Base-by-base conservation (phyloP, 1,140 invertebrate species). In the Trichonephila clavata region DNA sequence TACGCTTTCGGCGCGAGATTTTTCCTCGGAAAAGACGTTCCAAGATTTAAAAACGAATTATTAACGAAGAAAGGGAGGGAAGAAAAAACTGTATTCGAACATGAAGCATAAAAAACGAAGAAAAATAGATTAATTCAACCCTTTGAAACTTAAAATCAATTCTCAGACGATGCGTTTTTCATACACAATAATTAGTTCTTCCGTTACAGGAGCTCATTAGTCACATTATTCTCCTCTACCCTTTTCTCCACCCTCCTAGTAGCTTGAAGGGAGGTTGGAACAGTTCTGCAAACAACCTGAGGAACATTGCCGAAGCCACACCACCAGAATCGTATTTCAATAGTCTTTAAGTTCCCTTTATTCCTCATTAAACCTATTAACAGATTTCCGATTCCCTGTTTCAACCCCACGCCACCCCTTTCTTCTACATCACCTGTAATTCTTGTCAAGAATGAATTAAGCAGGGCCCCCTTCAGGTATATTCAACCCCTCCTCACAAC, bases 71-170 rank as follows among this genome's bases (percentile, higher is more conserved):
- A 77, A 16, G 27, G 21, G 50, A 83, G 7, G 27, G 68, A 68
- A 50, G 4, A 50, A 71, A 89, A 89, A 77, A 89, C 13, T 27
- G 60, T 21, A 6, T 84, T 24, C 21, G 71, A 87, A 61, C 39
- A 89, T 24, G 16, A 32, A 24, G 50, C 13, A 77, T 20, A 57
- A 16, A 68, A 81, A 77, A 20, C 61, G 32, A 57, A 92, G 21
- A 68, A 77, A 68, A 86, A 86, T 68, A 91, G 59, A 92, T 93
- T 87, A 93, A 93, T 93, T 93, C 92, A 93, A 93, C 92, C 92
- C 92, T 93, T 93, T 93, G 92, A 93, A 93, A 93, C 92, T 93
- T 93, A 87, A 93, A 93, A 93, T 93, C 92, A 93, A 93, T 93
- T 93, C 92, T 63, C 86, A 93, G 18, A 86, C 57, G 68, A 59